These are phyloP conservation scores for Coranthus polyacanthus DNA, from an alignment of 2,797 vertebrate species.

Conservation along the genomic window DNA sequence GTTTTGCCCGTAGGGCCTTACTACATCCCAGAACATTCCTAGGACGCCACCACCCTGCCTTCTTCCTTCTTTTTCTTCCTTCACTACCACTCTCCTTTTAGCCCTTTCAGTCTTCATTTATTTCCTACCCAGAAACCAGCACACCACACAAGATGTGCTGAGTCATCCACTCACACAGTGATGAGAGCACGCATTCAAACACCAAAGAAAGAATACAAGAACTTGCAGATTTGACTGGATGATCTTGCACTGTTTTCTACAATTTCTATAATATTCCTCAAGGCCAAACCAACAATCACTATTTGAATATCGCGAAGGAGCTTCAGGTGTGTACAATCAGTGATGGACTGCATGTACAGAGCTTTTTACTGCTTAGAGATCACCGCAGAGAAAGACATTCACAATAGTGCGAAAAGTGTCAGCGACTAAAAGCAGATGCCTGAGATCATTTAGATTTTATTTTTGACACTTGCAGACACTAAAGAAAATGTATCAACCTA, in stretches of 20 bases:
- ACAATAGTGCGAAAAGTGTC: no score
- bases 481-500: no score
- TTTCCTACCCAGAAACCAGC: constrained; percentile 59
- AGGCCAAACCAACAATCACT: constrained; percentile 13
- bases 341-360: no score
- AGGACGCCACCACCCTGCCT: constrained; percentile 52
- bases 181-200: constrained; percentile 39
- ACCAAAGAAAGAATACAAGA: constrained; percentile 17
- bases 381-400: no score
- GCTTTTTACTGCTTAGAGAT: no score
- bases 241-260: constrained; percentile 12
- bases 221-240: constrained; percentile 11
- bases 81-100: constrained; percentile 39
- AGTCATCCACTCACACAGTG: constrained; percentile 60
- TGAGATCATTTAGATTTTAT: neutral
- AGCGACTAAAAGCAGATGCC: constrained; percentile 3
- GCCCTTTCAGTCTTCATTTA: constrained; percentile 31
- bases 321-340: constrained; percentile 9
- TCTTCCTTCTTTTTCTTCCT: constrained; percentile 24
- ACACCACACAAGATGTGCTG: constrained; percentile 62
- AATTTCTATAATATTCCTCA: constrained; percentile 18
- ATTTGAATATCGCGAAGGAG: constrained; percentile 11
- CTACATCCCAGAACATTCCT: constrained; percentile 72
- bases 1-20: constrained; percentile 61
- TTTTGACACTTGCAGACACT: no score